phyloP scores from a whole-genome alignment of 2,888 invertebrate species.

The Chrysolina haemoptera region DNA sequence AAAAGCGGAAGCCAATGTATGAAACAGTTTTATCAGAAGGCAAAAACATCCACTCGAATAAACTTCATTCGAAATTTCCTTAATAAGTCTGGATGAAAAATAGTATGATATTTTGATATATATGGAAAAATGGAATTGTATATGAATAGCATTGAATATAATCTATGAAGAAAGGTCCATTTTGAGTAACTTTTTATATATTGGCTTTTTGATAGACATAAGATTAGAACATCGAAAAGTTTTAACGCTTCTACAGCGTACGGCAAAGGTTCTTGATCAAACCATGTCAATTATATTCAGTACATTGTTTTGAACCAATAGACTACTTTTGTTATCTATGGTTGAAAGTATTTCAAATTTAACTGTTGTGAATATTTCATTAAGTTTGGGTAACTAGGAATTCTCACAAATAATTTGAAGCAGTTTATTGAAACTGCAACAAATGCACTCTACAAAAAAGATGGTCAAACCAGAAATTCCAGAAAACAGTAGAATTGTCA shows the following conservation, averaged over 20 bases:
- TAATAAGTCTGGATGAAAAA: neutral
- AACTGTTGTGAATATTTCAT: no score
- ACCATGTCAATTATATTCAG: conserved; percentile 46
- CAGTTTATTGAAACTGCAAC: no score
- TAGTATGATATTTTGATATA: neutral
- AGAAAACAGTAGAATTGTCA: no score
- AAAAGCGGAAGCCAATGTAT: conserved; percentile 41
- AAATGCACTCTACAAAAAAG: no score
- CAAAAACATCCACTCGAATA: neutral
- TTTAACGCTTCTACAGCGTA: conserved; percentile 47
- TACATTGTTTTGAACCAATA: neutral
- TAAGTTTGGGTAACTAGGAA: no score
- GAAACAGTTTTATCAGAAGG: conserved; percentile 3
- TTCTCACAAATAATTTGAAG: no score
- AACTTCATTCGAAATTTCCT: neutral
- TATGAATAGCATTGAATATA: neutral
- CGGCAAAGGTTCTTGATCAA: conserved; percentile 47
- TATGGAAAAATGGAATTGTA: neutral
- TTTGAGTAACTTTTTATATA: conserved; percentile 18
- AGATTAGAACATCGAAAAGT: conserved; percentile 59
- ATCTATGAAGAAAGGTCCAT: neutral
- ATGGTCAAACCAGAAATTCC: no score
- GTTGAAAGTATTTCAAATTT: no score
- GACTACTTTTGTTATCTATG: no score
- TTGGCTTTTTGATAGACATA: conserved; percentile 52